Conservation (phyloP, 2,113 vertebrate genomes). For the Rhea americana region DNA sequence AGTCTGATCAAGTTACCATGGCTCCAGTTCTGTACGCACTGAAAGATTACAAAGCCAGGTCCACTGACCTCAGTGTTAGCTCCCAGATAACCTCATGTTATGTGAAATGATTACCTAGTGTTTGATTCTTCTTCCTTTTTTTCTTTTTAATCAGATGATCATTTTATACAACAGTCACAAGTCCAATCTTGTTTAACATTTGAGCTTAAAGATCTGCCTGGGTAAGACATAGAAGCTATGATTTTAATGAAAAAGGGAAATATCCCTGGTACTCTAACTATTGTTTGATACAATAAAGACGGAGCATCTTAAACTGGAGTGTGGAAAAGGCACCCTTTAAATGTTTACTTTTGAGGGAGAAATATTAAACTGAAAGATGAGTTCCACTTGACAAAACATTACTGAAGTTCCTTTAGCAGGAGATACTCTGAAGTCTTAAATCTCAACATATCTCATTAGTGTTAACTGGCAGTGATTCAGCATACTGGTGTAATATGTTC, state of each 20-base stretch:
- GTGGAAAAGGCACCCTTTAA: not conserved
- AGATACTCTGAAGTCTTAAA: not conserved
- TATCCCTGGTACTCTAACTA: not conserved
- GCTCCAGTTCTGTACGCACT: not conserved
- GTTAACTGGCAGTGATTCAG: not conserved
- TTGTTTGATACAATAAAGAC: not conserved
- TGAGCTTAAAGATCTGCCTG: not conserved
- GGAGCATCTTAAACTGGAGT: not conserved
- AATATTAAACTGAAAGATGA: not conserved
- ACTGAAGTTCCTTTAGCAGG: not conserved
- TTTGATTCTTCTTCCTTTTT: not conserved
- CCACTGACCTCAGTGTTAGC: not conserved
- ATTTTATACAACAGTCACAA: not conserved
- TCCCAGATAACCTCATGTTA: not conserved
- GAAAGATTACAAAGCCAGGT: not conserved
- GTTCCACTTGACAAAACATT: not conserved
- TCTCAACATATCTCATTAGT: not conserved
- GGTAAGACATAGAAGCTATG: not conserved
- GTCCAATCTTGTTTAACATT: not conserved
- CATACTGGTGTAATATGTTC: not conserved
- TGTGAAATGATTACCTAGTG: not conserved
- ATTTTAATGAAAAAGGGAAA: not conserved
- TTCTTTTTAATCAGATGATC: not conserved
- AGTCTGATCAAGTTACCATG: not conserved
- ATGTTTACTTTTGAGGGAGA: not conserved